These are phyloP conservation scores for Polydrusus tereticollis DNA, from an alignment of 2,888 invertebrate species.

Conservation along the genomic window DNA sequence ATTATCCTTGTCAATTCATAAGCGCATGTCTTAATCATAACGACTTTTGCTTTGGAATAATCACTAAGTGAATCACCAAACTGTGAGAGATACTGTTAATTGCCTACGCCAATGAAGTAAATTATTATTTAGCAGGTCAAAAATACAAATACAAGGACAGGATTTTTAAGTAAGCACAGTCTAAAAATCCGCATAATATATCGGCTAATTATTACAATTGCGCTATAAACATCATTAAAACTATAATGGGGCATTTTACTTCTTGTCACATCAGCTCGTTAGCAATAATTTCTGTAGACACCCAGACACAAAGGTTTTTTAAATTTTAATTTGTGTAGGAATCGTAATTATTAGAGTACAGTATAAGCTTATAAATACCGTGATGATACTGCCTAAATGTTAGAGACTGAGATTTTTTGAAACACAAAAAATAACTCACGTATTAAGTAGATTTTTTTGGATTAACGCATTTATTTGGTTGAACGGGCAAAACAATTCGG, in stretches of 20 bases:
- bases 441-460: too few species aligned
- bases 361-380: too few species aligned
- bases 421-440: too few species aligned
- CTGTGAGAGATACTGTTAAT: background rate
- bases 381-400: too few species aligned
- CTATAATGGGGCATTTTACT: background rate
- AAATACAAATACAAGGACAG: constrained; percentile 13
- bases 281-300: background rate
- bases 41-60: too few species aligned
- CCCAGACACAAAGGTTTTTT: background rate
- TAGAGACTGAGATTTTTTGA: too few species aligned
- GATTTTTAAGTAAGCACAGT: constrained; percentile 20
- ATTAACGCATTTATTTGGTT: too few species aligned
- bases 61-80: too few species aligned
- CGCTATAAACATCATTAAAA: background rate
- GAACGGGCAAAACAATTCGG: too few species aligned
- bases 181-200: constrained; percentile 2
- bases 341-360: too few species aligned
- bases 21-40: too few species aligned
- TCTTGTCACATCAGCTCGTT: background rate
- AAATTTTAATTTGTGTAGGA: background rate
- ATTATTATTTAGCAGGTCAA: background rate
- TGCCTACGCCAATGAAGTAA: background rate
- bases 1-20: too few species aligned
- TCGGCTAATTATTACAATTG: constrained; percentile 16